Evolutionary conservation across 2,113 vertebrate genomes (phyloP).

Genomic region (Calyptommatus sinebrachiatus): DNA sequence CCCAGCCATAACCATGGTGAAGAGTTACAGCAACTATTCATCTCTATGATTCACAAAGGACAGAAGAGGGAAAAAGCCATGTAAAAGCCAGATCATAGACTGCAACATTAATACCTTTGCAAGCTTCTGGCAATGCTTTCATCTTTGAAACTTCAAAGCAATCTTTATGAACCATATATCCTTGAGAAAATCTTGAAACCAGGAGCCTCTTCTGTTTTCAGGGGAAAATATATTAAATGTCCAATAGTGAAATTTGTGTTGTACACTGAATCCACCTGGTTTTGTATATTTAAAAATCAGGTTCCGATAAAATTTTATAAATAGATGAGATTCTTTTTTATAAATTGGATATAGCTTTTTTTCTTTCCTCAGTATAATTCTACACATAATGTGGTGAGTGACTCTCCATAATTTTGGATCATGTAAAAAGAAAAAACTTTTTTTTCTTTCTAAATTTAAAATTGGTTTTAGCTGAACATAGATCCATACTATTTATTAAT

Average conservation of each 20-base stretch:
- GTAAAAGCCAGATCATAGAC: not conserved
- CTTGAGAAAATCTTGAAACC: not conserved
- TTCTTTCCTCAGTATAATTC: not conserved
- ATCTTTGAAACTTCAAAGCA: not conserved
- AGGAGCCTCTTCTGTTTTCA: not conserved
- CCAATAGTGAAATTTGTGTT: not conserved
- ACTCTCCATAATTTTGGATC: no score
- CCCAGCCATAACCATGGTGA: constrained; percentile 3
- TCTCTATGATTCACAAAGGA: constrained; percentile 21
- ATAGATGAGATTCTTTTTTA: no score
- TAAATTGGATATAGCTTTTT: not conserved
- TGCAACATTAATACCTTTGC: not conserved
- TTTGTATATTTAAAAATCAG: not conserved
- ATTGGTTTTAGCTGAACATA: not conserved
- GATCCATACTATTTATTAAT: not conserved
- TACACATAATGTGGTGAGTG: not conserved
- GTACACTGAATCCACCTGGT: not conserved
- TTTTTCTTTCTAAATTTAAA: not conserved
- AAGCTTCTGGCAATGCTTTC: constrained; percentile 14
- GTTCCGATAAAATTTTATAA: not conserved
- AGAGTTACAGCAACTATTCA: constrained; percentile 2
- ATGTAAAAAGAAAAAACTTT: not conserved
- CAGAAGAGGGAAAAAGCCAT: constrained; percentile 4
- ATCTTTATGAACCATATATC: not conserved
- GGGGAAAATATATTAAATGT: not conserved